Evolutionary conservation across 2,888 invertebrate species (phyloP).

Genomic region (Alviniconcha strummeri): DNA sequence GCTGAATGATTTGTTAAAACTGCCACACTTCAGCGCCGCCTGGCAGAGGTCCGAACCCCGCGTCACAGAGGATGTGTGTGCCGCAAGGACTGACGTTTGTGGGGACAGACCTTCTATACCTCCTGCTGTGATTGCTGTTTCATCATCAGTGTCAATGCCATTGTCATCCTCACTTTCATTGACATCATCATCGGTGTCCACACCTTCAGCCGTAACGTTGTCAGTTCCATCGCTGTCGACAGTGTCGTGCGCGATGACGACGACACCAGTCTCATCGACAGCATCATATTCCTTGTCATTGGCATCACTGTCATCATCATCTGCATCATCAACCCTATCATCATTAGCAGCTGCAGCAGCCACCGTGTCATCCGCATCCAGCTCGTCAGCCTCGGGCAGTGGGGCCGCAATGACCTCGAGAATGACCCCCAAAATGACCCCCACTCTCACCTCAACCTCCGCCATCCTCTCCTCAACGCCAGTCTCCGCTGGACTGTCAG

Average conservation of each 20-base stretch:
- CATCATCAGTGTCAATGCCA: background rate
- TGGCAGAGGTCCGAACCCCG: background rate
- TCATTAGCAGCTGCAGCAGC: conserved; percentile 22
- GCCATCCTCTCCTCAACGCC: conserved; percentile 7
- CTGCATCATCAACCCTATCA: conserved; percentile 15
- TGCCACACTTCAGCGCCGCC: conserved; percentile 13
- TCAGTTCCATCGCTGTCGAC: conserved; percentile 15
- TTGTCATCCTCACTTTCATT: background rate
- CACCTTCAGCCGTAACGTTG: background rate
- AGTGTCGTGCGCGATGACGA: background rate
- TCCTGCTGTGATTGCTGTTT: background rate
- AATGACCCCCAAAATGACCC: conserved; percentile 4
- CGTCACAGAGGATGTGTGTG: too few species aligned
- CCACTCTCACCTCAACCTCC: background rate
- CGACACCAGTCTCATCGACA: conserved; percentile 20
- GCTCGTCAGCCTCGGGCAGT: background rate
- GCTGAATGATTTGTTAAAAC: conserved; percentile 49
- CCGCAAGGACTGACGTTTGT: background rate
- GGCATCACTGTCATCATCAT: conserved; percentile 6
- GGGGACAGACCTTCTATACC: background rate
- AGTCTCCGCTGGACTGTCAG: conserved; percentile 4
- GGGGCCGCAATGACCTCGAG: background rate
- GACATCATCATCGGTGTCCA: conserved; percentile 5
- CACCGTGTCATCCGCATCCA: background rate
- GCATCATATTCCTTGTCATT: conserved; percentile 3